A percentile compares a stretch with the other conserved stretches of the same genome.
phyloP scores from a whole-genome alignment of 2,113 vertebrate species.

The Nyctereutes procyonoides region DNA sequence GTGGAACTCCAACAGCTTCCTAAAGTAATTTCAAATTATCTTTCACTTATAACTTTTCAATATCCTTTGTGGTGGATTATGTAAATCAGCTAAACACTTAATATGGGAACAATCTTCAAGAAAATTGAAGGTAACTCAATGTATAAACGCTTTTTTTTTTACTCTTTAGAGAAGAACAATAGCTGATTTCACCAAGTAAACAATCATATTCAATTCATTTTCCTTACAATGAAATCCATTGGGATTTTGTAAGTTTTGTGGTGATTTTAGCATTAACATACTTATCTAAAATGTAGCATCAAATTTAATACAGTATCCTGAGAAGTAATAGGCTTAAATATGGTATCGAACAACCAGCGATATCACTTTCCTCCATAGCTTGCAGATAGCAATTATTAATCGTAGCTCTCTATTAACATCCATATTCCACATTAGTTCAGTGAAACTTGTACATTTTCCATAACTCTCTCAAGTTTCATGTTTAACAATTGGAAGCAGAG shows the following conservation, averaged over 20 bases:
- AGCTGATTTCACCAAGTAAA: conserved; percentile 74
- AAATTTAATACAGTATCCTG: conserved; percentile 65
- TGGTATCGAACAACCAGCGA: conserved; percentile 21
- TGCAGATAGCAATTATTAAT: conserved; percentile 61
- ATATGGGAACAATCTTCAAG: conserved; percentile 58
- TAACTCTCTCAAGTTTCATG: conserved; percentile 54
- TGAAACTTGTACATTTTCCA: conserved; percentile 37
- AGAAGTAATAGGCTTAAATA: conserved; percentile 72
- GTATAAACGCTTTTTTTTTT: conserved; percentile 63
- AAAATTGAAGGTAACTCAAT: conserved; percentile 72
- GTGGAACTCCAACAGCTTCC: conserved; percentile 62
- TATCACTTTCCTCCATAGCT: conserved; percentile 43
- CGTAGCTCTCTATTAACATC: conserved; percentile 30
- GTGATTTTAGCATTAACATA: conserved; percentile 75
- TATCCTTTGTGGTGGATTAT: conserved; percentile 69
- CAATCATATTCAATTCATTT: conserved; percentile 67
- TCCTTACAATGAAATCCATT: conserved; percentile 64
- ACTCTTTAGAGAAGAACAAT: conserved; percentile 72
- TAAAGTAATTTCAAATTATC: conserved; percentile 75
- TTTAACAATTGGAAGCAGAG: background rate
- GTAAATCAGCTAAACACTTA: conserved; percentile 71
- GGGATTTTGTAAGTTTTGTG: conserved; percentile 65
- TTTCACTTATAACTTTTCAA: conserved; percentile 64
- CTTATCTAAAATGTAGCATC: conserved; percentile 68
- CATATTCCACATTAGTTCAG: conserved; percentile 39